A percentile compares a stretch with the other conserved stretches of the same genome.
Conservation (phyloP, 2,888 invertebrate species). For the Morinoia aosen region DNA sequence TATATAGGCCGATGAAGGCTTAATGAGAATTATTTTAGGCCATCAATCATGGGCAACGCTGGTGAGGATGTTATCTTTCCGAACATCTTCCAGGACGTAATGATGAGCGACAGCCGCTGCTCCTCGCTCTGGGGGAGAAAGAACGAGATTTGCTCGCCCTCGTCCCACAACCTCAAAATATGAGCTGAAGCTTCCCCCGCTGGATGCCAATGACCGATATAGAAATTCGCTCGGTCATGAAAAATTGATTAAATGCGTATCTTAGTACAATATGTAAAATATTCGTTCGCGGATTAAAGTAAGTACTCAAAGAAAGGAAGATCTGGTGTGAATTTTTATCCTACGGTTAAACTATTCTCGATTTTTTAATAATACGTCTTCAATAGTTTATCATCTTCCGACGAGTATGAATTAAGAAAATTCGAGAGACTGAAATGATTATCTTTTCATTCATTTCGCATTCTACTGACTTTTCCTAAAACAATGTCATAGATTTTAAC, state of each 20-base stretch:
- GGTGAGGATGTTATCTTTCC: conserved; percentile 8
- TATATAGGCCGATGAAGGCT: not conserved
- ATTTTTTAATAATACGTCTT: not conserved
- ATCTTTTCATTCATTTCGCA: not conserved
- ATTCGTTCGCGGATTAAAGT: not conserved
- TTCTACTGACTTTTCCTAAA: not conserved
- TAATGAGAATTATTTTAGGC: conserved; percentile 38
- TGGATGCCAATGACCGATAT: not conserved
- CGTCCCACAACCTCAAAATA: not conserved
- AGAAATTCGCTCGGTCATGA: not conserved
- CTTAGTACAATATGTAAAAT: not conserved
- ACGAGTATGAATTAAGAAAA: not conserved
- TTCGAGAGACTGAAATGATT: not conserved
- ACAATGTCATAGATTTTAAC: not conserved
- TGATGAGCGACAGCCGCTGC: conserved; percentile 23
- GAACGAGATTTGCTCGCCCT: not conserved
- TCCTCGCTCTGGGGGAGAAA: not conserved
- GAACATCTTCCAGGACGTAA: not conserved
- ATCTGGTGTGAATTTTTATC: no score
- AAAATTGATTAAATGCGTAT: not conserved
- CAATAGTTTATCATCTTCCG: not conserved
- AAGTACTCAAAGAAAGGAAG: no score
- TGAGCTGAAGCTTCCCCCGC: not conserved
- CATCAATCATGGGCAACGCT: conserved; percentile 5
- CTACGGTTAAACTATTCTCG: not conserved